Conservation (phyloP, 2,113 vertebrate species). For the Istiophorus platypterus region DNA sequence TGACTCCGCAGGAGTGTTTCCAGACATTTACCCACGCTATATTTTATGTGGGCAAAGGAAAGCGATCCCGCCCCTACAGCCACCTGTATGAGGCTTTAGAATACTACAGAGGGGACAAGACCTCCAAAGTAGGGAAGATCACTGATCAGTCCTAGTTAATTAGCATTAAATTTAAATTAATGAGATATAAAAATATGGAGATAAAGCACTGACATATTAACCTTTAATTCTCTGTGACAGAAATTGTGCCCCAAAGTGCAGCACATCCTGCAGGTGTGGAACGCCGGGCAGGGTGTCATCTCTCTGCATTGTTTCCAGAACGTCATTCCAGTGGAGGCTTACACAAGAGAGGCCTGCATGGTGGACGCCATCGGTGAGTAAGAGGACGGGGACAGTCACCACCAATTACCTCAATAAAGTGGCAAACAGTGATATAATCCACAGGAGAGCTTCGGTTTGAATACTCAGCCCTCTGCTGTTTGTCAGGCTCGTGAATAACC, state of each 20-base stretch:
- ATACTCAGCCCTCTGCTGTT: neutral
- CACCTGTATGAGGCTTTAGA: conserved; percentile 90
- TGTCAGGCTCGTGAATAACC: neutral
- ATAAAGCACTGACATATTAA: neutral
- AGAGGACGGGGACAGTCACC: neutral
- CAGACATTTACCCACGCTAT: conserved; percentile 87
- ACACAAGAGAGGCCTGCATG: conserved; percentile 91
- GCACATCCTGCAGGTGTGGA: conserved; percentile 93
- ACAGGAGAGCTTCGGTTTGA: neutral
- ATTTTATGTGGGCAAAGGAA: conserved; percentile 96
- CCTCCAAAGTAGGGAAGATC: conserved; percentile 74
- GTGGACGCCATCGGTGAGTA: conserved; percentile 92
- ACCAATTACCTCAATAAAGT: neutral
- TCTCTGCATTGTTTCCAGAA: conserved; percentile 95
- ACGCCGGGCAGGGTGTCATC: conserved; percentile 85
- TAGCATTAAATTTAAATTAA: neutral
- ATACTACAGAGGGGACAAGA: conserved; percentile 79
- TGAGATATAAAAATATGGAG: neutral
- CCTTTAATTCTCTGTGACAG: conserved; percentile 54
- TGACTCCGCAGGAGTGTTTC: conserved; percentile 85
- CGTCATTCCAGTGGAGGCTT: conserved; percentile 90
- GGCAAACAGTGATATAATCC: neutral
- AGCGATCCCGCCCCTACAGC: conserved; percentile 88
- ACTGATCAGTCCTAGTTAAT: neutral
- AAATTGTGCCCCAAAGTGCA: conserved; percentile 89